Conservation (phyloP, 2,797 vertebrate genomes). For the Schizopygopsis malacanthus region DNA sequence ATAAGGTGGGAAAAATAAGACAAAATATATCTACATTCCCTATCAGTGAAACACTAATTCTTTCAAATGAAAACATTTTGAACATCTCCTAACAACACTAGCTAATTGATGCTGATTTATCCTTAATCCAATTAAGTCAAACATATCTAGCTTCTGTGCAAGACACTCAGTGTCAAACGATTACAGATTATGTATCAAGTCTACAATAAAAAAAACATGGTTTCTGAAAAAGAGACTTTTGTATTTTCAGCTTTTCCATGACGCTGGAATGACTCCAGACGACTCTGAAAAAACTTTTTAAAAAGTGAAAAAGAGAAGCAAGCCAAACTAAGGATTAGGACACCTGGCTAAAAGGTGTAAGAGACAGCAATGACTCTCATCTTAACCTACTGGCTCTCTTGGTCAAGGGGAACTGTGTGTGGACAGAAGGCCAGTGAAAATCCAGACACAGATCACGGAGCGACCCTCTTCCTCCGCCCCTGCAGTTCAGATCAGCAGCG, state of each 20-base stretch:
- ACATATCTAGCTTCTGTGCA: neutral
- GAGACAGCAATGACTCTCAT: constrained; percentile 52
- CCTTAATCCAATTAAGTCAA: neutral
- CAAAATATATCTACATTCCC: neutral
- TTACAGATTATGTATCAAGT: no score
- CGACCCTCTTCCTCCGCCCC: constrained; percentile 10
- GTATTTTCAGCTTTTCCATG: neutral
- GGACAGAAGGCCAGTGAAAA: constrained; percentile 38
- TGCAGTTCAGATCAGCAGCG: constrained; percentile 49
- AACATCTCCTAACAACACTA: neutral
- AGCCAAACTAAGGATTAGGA: constrained; percentile 26
- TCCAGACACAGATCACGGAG: constrained; percentile 46
- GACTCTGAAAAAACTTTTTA: neutral
- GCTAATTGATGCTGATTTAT: neutral
- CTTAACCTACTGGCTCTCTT: constrained; percentile 35
- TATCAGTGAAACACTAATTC: neutral
- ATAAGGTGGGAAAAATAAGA: neutral
- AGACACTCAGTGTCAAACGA: neutral
- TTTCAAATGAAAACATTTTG: neutral
- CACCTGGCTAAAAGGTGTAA: constrained; percentile 6
- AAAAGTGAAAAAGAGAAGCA: neutral
- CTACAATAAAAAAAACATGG: neutral
- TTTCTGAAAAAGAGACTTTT: neutral
- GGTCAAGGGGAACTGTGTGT: constrained; percentile 19
- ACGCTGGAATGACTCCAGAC: neutral